Percentiles rank a stretch among this genome's conserved stretches.
Conservation (phyloP, 2,888 invertebrate species). For the Stegana nigrithorax region DNA sequence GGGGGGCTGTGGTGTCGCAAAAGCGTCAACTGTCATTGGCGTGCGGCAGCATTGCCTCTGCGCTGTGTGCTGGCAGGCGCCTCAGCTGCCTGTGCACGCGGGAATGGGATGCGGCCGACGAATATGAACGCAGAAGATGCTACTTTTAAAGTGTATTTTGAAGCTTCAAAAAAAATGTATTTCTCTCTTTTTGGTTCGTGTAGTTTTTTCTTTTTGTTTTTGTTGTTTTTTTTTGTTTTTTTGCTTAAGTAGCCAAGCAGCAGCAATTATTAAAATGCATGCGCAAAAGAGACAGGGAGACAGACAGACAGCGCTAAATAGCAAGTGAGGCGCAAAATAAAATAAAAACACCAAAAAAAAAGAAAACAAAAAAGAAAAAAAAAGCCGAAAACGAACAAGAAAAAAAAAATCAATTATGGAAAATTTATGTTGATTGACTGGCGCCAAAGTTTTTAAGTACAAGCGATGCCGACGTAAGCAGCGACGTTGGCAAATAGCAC, state of each 20-base stretch:
- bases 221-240: not conserved
- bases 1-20: too few relatives aligned
- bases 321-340: too few relatives aligned
- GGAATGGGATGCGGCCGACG: too few relatives aligned
- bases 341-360: not conserved
- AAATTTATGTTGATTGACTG: conserved; percentile 37
- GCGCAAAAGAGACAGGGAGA: not conserved
- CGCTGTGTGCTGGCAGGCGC: too few relatives aligned
- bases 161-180: not conserved
- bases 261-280: not conserved
- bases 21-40: not conserved
- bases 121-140: too few relatives aligned
- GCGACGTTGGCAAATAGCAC: not conserved
- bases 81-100: too few relatives aligned
- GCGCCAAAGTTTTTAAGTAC: conserved; percentile 34
- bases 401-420: conserved; percentile 22
- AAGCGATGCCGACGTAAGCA: not conserved
- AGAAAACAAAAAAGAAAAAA: not conserved
- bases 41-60: not conserved
- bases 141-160: not conserved
- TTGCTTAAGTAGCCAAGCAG: not conserved
- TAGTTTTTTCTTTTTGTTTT: not conserved
- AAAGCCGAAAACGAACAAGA: not conserved
- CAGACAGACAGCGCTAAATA: not conserved
- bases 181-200: not conserved